Conservation (phyloP, 2,113 vertebrate species). For the Muntiacus reevesi region DNA sequence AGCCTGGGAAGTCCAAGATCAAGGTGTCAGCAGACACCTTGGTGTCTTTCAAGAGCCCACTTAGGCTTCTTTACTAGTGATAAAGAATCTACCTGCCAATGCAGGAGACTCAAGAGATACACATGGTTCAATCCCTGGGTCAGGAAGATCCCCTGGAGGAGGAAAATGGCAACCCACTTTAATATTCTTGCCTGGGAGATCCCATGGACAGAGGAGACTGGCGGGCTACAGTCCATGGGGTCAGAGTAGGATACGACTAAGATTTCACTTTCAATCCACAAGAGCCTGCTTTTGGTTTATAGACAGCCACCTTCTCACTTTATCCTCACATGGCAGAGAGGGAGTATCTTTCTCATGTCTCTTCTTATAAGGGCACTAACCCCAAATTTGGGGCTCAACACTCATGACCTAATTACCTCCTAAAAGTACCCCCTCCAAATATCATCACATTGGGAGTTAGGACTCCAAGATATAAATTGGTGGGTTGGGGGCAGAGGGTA, state of each 20-base stretch:
- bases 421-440: neutral
- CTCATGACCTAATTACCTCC: neutral
- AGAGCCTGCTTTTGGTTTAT: neutral
- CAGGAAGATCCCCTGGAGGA: neutral
- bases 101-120: neutral
- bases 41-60: neutral
- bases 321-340: neutral
- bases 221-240: neutral
- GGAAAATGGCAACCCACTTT: neutral
- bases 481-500: neutral
- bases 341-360: neutral
- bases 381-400: neutral
- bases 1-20: neutral
- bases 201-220: neutral
- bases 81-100: neutral
- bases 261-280: neutral
- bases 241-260: neutral
- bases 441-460: neutral
- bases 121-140: neutral
- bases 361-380: neutral
- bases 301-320: neutral
- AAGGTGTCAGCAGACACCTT: neutral
- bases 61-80: neutral
- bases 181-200: neutral
- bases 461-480: neutral